These are phyloP conservation scores for Melipona bicolor DNA, from an alignment of 2,888 invertebrate genomes.

Conservation along the genomic window DNA sequence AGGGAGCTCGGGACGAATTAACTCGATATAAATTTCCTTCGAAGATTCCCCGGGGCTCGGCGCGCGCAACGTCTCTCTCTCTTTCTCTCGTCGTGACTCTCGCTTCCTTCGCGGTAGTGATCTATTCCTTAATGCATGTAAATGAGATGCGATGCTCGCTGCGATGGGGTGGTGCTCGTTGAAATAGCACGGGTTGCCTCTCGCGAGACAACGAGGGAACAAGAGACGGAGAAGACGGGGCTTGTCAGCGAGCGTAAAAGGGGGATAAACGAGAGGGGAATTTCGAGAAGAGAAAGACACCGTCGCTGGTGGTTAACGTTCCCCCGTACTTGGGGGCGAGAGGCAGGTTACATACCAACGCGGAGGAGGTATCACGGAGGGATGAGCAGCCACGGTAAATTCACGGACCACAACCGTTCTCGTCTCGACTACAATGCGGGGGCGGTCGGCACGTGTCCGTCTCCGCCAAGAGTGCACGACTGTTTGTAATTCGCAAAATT, in stretches of 20 bases:
- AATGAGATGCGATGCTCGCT: slow-evolving; percentile 72
- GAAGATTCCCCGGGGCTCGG: not conserved
- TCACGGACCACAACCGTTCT: slow-evolving; percentile 42
- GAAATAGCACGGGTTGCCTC: slow-evolving; percentile 56
- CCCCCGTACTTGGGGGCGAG: slow-evolving; percentile 13
- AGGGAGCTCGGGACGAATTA: not conserved
- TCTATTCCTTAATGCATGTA: slow-evolving; percentile 75
- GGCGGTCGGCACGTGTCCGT: slow-evolving; percentile 17
- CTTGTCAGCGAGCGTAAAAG: slow-evolving; percentile 13
- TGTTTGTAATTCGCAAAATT: slow-evolving; percentile 36
- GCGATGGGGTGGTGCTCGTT: slow-evolving; percentile 49
- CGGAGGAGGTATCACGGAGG: slow-evolving; percentile 52
- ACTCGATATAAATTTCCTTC: slow-evolving; percentile 15
- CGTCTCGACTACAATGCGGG: slow-evolving; percentile 23
- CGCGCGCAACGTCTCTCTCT: not conserved
- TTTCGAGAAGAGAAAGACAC: slow-evolving; percentile 57
- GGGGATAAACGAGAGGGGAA: slow-evolving; percentile 25
- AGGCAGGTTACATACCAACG: slow-evolving; percentile 26
- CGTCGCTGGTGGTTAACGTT: slow-evolving; percentile 55
- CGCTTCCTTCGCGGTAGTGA: slow-evolving; percentile 50
- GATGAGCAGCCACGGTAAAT: slow-evolving; percentile 60
- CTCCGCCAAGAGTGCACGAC: slow-evolving; percentile 36
- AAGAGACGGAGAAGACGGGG: slow-evolving; percentile 12
- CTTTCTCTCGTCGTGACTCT: not conserved
- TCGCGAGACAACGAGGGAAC: slow-evolving; percentile 45